A percentile compares a stretch with the other conserved stretches of the same genome.
Conservation (phyloP, 2,113 vertebrate genomes). For the Sapajus apella region DNA sequence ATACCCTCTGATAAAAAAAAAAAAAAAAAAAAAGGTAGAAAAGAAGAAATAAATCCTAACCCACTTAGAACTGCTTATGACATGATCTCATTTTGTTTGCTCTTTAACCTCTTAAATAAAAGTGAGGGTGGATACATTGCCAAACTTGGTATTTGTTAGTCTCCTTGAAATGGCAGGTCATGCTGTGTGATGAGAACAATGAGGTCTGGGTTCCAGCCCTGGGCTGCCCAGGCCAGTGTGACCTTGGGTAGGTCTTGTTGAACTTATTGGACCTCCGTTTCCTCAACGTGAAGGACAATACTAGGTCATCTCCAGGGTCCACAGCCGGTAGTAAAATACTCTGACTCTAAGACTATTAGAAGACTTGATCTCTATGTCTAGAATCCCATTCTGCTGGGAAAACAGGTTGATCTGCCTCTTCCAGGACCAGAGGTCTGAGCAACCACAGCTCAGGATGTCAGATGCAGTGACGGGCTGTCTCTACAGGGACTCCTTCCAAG, state of each 20-base stretch:
- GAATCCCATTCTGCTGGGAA: not conserved
- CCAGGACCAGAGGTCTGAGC: not conserved
- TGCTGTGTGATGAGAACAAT: not conserved
- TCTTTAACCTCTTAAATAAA: not conserved
- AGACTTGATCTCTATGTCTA: not conserved
- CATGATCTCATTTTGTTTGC: not conserved
- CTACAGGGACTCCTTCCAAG: not conserved
- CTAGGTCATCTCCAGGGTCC: not conserved
- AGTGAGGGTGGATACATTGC: not conserved
- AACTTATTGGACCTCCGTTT: not conserved
- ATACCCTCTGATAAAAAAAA: constrained; percentile 56
- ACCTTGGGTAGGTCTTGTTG: not conserved
- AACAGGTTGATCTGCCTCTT: not conserved
- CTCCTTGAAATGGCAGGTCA: not conserved
- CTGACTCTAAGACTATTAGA: not conserved
- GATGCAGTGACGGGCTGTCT: not conserved
- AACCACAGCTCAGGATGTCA: not conserved
- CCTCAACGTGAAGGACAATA: not conserved
- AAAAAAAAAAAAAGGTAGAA: not conserved
- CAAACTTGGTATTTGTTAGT: constrained; percentile 51
- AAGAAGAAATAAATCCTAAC: constrained; percentile 2
- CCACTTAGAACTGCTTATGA: not conserved
- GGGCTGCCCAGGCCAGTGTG: not conserved
- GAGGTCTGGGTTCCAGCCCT: not conserved
- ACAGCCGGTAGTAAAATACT: not conserved